Base-by-base conservation (phyloP, 2,113 vertebrate genomes). In the Dinomys branickii region DNA sequence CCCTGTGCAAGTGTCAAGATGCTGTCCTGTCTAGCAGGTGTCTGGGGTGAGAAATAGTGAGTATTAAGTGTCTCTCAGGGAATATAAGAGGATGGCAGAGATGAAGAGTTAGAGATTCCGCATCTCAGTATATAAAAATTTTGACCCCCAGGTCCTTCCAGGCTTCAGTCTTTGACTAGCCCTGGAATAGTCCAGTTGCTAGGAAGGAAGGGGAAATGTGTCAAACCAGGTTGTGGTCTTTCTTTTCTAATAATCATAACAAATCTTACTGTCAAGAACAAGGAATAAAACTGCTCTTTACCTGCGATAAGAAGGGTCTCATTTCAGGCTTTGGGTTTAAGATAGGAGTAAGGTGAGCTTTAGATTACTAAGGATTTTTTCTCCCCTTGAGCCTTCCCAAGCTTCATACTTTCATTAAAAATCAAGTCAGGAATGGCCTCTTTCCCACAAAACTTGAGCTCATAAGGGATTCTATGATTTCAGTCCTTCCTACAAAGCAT, bases 291-390 rank as follows among this genome's bases (percentile, higher is more conserved):
- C 67, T 93, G 20, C 69, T 94, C 38, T 94, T 47, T 1, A 80
- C 35, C 17, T 59, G 28, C 78, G 56, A 88, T 50, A 50, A 75
- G 58, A 7, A 94, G 82, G 75, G 35, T 30, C 58, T 73, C 69
- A 93, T 52, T 90, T 96, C 52, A 91, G 78, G 17, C 44, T 56
- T 71, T 85, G 41, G 73, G 88, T 90, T 94, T 85, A 95, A 95
- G 44, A 88, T 7, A 50, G 11, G n/a, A 94, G 9, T 28, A 67
- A 71, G 47, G 17, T n/a, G 16, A 38, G 1, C 33, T 91, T 92
- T 52, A 69, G 88, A 65, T 69, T 35, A 81, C 61, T 47, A 30
- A 75, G 22, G 78, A 69, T 1, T 38, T 89, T 35, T 63, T 78
- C 38, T 65, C 67, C 35, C 61, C 81, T 52, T 63, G 50, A 94